These are phyloP conservation scores for Notolabrus celidotus DNA, from an alignment of 2,797 vertebrate species.

Conservation along the genomic window DNA sequence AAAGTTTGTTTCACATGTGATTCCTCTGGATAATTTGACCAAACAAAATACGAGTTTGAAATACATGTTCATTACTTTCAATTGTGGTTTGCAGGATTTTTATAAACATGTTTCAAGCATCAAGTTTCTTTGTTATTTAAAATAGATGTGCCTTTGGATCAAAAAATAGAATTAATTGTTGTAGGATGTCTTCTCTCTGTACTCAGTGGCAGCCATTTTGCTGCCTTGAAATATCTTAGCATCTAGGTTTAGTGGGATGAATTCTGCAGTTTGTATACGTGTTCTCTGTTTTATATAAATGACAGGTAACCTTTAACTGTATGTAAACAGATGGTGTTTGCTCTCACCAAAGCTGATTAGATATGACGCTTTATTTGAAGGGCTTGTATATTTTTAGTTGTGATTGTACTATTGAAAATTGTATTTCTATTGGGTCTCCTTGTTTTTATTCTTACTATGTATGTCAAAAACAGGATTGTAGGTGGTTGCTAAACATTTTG, in stretches of 20 bases:
- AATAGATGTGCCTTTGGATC: neutral
- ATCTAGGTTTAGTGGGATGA: neutral
- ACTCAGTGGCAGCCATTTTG: slow-evolving; percentile 14
- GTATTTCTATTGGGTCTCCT: neutral
- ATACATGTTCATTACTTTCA: too few relatives aligned
- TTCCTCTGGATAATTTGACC: slow-evolving; percentile 4
- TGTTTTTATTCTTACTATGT: too few relatives aligned
- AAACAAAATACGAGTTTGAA: too few relatives aligned
- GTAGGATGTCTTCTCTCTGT: too few relatives aligned
- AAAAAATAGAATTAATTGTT: too few relatives aligned
- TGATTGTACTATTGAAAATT: neutral
- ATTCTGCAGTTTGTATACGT: neutral
- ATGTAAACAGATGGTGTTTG: neutral
- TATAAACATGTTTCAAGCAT: too few relatives aligned
- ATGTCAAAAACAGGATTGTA: neutral
- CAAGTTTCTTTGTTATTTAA: neutral
- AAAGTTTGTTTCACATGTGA: slow-evolving; percentile 34
- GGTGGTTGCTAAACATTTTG: slow-evolving; percentile 6
- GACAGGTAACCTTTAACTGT: neutral
- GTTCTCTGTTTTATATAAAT: slow-evolving; percentile 1
- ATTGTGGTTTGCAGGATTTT: too few relatives aligned
- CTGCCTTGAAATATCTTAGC: neutral
- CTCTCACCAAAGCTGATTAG: neutral
- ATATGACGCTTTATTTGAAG: neutral
- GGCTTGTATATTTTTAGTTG: neutral